Conservation (phyloP, 2,113 vertebrate genomes). For the Gadus chalcogrammus region DNA sequence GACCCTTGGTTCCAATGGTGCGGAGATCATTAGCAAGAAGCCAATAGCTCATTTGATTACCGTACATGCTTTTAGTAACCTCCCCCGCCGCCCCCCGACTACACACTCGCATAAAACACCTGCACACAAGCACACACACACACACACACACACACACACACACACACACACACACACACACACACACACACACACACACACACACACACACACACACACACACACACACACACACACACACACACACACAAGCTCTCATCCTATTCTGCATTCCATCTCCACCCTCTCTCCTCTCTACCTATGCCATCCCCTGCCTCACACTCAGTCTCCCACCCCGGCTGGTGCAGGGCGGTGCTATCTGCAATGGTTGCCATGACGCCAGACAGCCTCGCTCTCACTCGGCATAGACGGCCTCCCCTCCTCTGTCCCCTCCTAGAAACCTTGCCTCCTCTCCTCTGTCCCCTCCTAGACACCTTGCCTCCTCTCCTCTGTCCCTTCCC, state of each 20-base stretch:
- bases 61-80: constrained; percentile 45
- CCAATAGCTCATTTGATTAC: constrained; percentile 33
- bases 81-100: constrained; percentile 27
- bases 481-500: too few relatives aligned
- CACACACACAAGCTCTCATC: not conserved
- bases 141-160: constrained; percentile 19
- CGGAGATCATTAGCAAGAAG: constrained; percentile 24
- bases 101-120: not conserved
- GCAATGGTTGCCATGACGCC: constrained; percentile 88
- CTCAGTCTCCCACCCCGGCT: constrained; percentile 43
- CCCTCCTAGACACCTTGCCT: too few relatives aligned
- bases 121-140: constrained; percentile 29
- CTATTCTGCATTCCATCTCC: not conserved
- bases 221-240: not conserved
- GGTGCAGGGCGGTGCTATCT: constrained; percentile 86
- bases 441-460: too few relatives aligned
- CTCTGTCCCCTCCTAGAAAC: constrained; percentile 48
- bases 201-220: constrained; percentile 6
- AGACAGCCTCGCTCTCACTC: constrained; percentile 81
- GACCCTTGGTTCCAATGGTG: constrained; percentile 14
- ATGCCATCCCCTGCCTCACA: constrained; percentile 15
- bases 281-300: not conserved
- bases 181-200: constrained; percentile 18
- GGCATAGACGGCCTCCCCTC: constrained; percentile 81
- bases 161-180: not conserved